Conservation (phyloP, 2,797 vertebrate species). For the Sciurus carolinensis region DNA sequence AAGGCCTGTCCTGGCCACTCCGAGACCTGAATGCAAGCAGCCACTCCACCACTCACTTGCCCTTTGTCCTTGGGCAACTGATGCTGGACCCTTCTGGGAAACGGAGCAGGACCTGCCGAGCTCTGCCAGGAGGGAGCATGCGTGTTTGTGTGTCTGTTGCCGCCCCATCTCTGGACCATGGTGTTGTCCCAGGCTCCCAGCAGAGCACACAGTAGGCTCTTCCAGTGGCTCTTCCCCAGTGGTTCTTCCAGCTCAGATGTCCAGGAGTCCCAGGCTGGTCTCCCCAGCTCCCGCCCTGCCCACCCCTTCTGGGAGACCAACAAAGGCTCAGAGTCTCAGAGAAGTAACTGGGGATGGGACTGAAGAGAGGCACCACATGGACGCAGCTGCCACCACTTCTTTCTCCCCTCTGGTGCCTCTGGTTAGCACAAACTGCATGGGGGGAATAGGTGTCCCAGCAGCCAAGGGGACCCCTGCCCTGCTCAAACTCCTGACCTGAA, state of each 20-base stretch:
- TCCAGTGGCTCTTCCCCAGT: too few relatives aligned
- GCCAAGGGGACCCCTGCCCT: neutral
- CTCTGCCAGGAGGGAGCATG: accelerated
- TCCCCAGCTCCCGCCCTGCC: neutral
- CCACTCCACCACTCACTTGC: neutral
- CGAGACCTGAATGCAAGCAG: neutral
- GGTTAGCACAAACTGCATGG: neutral
- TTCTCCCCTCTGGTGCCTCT: neutral
- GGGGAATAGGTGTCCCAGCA: neutral
- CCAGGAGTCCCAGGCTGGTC: neutral
- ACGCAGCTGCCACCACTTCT: neutral
- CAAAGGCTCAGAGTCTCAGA: neutral
- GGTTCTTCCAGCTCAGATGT: neutral
- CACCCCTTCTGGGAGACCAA: neutral
- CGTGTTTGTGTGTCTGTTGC: accelerated
- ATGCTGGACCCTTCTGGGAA: neutral
- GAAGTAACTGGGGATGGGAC: too few relatives aligned
- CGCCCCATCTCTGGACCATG: accelerated
- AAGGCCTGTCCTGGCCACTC: neutral
- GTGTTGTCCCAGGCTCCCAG: accelerated
- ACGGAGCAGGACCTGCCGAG: accelerated
- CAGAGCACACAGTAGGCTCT: neutral
- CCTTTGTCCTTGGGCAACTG: neutral
- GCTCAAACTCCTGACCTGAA: neutral
- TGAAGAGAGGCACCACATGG: accelerated